phyloP scores from a whole-genome alignment of 2,888 invertebrate genomes.

The Nomada hirtipes region DNA sequence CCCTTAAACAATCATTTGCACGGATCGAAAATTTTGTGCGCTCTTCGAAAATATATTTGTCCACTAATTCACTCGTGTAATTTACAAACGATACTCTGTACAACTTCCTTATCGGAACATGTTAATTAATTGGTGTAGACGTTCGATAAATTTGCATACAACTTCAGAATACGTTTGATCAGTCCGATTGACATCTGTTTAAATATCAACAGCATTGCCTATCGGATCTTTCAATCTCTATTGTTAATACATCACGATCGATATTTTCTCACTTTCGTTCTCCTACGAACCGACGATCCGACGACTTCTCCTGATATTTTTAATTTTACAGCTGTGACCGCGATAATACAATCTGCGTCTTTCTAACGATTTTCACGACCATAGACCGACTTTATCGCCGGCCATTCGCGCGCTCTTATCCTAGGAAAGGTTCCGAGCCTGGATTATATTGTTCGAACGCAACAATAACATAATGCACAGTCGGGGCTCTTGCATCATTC shows the following conservation, averaged over 20 bases:
- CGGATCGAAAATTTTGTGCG: too few relatives aligned
- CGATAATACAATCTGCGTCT: slow-evolving; percentile 18
- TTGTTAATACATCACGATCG: not conserved
- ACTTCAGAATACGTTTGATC: too few relatives aligned
- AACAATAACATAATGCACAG: slow-evolving; percentile 33
- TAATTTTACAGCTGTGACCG: slow-evolving; percentile 3
- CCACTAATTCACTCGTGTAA: too few relatives aligned
- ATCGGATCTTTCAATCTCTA: not conserved
- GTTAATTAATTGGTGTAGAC: too few relatives aligned
- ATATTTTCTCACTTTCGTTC: not conserved
- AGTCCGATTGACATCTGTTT: not conserved
- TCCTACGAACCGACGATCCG: not conserved
- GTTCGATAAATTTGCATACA: too few relatives aligned
- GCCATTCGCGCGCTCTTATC: slow-evolving; percentile 32
- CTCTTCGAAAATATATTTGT: too few relatives aligned
- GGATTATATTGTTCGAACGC: slow-evolving; percentile 34
- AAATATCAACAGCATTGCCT: not conserved
- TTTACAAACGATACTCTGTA: too few relatives aligned
- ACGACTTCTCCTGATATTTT: not conserved
- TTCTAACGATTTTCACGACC: slow-evolving; percentile 12
- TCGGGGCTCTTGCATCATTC: slow-evolving; percentile 45
- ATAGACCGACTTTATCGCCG: slow-evolving; percentile 10
- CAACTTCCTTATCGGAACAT: too few relatives aligned
- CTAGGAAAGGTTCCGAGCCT: slow-evolving; percentile 22
- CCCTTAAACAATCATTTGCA: too few relatives aligned